phyloP scores from a whole-genome alignment of 2,797 vertebrate species.

The Nyctibius grandis region DNA sequence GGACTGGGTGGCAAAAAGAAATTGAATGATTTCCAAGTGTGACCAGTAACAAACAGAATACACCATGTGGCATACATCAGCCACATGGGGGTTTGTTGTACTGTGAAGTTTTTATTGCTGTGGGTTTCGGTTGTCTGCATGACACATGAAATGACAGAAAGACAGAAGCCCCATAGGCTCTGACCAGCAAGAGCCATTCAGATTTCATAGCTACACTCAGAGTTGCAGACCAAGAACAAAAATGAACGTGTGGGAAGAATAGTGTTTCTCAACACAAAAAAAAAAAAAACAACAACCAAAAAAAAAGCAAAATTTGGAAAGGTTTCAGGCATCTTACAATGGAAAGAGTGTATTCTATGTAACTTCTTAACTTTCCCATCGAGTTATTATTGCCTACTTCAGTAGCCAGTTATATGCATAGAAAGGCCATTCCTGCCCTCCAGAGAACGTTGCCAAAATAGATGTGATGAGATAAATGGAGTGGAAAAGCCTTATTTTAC shows the following conservation, averaged over 20 bases:
- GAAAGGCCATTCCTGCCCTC: not conserved
- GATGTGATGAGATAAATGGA: not conserved
- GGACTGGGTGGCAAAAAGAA: slow-evolving; percentile 14
- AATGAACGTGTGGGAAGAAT: not conserved
- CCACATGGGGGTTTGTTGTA: not conserved
- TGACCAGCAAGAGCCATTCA: slow-evolving; percentile 18
- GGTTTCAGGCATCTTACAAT: slow-evolving; percentile 29
- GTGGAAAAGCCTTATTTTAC: not conserved
- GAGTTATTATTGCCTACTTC: not conserved
- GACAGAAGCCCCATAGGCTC: slow-evolving; percentile 15
- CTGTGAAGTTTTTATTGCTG: slow-evolving; percentile 51
- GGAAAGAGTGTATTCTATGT: not conserved
- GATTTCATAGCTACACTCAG: not conserved
- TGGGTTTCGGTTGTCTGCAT: not conserved
- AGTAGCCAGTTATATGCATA: not conserved
- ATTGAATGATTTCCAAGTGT: slow-evolving; percentile 33
- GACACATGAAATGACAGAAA: slow-evolving; percentile 43
- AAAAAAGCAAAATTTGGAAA: not conserved
- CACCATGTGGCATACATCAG: slow-evolving; percentile 46
- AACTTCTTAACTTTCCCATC: not conserved
- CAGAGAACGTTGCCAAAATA: not conserved
- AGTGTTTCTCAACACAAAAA: not conserved
- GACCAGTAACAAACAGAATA: slow-evolving; percentile 29
- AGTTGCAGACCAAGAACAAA: not conserved
- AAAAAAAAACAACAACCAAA: not conserved